These are phyloP conservation scores for Hiodon tergisus DNA, from an alignment of 2,113 vertebrate species.

Conservation along the genomic window DNA sequence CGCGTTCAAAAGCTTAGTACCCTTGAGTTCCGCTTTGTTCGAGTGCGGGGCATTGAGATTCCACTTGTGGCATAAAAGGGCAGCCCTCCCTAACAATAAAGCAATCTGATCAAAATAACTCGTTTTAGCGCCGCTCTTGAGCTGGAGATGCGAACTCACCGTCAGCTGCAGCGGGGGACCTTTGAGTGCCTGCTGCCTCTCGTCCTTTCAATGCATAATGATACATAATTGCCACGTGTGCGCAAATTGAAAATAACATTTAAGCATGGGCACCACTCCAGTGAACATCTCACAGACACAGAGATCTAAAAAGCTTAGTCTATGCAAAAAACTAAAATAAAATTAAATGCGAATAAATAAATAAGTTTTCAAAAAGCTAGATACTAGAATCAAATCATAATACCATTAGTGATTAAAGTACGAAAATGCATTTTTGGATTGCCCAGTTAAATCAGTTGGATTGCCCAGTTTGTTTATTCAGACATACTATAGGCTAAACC, in stretches of 20 bases:
- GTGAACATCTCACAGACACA: not conserved
- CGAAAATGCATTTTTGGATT: not conserved
- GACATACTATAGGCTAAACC: too few relatives aligned
- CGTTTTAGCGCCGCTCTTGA: constrained; percentile 9
- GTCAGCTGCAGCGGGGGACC: constrained; percentile 4
- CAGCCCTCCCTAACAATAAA: constrained; percentile 13
- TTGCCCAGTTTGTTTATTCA: too few relatives aligned
- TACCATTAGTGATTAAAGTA: not conserved
- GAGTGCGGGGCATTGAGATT: constrained; percentile 20
- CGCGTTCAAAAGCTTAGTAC: constrained; percentile 21
- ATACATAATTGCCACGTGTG: constrained; percentile 12
- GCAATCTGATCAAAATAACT: constrained; percentile 26
- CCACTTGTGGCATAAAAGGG: constrained; percentile 25
- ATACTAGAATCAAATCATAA: too few relatives aligned
- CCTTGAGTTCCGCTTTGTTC: constrained; percentile 22
- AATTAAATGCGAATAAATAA: too few relatives aligned
- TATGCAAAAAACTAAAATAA: not conserved
- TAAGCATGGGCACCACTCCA: not conserved
- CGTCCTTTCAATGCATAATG: constrained; percentile 13
- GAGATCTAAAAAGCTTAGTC: not conserved
- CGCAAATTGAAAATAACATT: constrained; percentile 15
- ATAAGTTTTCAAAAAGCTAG: too few relatives aligned
- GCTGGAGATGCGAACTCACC: not conserved
- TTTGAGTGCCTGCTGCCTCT: constrained; percentile 2
- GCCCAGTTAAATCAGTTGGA: constrained; percentile 3